These are phyloP conservation scores for Ceratosolen solmsi DNA, from an alignment of 1,140 invertebrate genomes.

Conservation along the genomic window DNA sequence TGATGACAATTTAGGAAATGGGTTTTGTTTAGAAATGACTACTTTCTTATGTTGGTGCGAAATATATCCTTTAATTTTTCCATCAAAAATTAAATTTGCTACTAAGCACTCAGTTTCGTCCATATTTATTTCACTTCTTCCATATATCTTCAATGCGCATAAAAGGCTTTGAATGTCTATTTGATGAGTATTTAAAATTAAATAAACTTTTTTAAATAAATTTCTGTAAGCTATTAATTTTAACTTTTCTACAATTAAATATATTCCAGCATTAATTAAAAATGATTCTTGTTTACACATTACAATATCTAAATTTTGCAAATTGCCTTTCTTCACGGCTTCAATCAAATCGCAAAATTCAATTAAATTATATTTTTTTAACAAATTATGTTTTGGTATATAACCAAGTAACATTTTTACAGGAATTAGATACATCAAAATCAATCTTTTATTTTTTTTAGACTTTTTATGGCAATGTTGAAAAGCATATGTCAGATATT, in stretches of 20 bases:
- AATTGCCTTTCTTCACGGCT: conserved; percentile 91
- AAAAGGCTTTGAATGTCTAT: conserved; percentile 90
- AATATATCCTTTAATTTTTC: conserved; percentile 97
- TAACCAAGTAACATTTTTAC: conserved; percentile 97
- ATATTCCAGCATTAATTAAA: conserved; percentile 96
- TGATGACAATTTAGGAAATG: conserved; percentile 85
- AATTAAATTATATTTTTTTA: conserved; percentile 92
- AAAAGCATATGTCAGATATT: conserved; percentile 94
- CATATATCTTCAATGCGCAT: conserved; percentile 84
- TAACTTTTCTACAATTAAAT: conserved; percentile 96
- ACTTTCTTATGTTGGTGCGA: conserved; percentile 97
- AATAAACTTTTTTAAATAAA: conserved; percentile 95
- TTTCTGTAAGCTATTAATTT: conserved; percentile 96
- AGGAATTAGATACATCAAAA: conserved; percentile 96
- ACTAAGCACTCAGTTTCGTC: conserved; percentile 97
- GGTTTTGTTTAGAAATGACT: conserved; percentile 97
- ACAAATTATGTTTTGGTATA: conserved; percentile 85
- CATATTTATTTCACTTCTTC: conserved; percentile 88
- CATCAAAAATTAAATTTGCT: conserved; percentile 96
- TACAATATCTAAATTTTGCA: conserved; percentile 87
- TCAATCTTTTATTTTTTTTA: conserved; percentile 91
- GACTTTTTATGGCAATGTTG: conserved; percentile 88
- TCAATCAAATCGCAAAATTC: conserved; percentile 92
- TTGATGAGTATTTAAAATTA: conserved; percentile 90
- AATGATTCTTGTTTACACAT: conserved; percentile 91